Evolutionary conservation across 2,113 vertebrate species (phyloP), one percentile per base, ranked within the genome.

Genomic region (Seriola aureovittata): DNA sequence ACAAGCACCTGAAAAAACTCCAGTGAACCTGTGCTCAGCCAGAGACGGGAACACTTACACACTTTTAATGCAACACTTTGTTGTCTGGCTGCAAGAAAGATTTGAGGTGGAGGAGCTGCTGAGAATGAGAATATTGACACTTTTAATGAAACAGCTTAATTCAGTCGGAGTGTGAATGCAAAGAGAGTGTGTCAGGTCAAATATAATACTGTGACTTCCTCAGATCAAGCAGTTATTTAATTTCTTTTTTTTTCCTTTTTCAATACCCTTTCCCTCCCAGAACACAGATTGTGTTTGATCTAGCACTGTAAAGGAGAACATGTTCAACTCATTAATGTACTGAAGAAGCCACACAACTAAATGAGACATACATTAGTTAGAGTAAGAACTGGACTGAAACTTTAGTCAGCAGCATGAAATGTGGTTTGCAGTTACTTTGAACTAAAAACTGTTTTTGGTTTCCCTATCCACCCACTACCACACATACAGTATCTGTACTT

Each of bases 121-220:
- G 44, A 14, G 63, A 6, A 82, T 38, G 57, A 29, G 55, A 77
- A 81, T 25, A 78, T 40, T 36, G 23, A 1, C 81, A 5, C 78
- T 71, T 83, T 71, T 71, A 85, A 87, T 81, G 59, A 71, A 89
- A 84, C 75, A 40, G 59, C n/a, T n/a, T 62, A 21, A 50, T 38
- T 36, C 0, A 71, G 50, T 44, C 34, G n/a, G 38, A 44, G 59
- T 60, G 60, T 60, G 73, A 75, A 46, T 21, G 11, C 67, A 71
- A 38, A 55, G 14, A 3, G 17, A 55, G 40, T 19, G 44, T 67
- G 71, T 23, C 54, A 32, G n/a, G 36, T 29, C 8, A 32, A 60
- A 55, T 40, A 0, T 1, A 32, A 67, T 21, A 6, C 21, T 50
- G 25, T 12, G 17, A 50, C 60, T 57, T 55, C 11, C 12, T 65